Conservation (phyloP, 1,140 invertebrate genomes). For the Orius insidiosus region DNA sequence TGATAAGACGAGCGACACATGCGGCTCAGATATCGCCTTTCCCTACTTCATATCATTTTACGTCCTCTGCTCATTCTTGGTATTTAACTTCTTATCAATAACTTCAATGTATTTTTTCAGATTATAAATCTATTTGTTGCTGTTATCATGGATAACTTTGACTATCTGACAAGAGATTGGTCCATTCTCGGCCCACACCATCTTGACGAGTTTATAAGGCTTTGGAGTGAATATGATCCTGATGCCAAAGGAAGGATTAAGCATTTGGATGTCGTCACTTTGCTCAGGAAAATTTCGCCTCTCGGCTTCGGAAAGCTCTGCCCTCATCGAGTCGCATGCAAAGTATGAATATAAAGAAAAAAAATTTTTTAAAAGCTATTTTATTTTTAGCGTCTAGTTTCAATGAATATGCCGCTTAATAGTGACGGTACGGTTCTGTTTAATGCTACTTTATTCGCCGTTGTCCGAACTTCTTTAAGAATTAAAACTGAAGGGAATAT, state of each 20-base stretch:
- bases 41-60: constrained; percentile 99
- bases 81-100: no score
- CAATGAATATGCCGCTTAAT: constrained; percentile 99
- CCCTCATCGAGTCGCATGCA: constrained; percentile 97
- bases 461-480: constrained; percentile 89
- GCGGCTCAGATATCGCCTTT: constrained; percentile 89
- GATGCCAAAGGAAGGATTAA: constrained; percentile 98
- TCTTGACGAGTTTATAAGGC: constrained; percentile 93
- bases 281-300: constrained; percentile 95
- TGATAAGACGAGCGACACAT: constrained; percentile 32
- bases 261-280: constrained; percentile 95
- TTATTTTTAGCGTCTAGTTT: constrained; percentile 82
- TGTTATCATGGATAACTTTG: constrained; percentile 99
- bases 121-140: constrained; percentile 99
- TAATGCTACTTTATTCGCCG: constrained; percentile 96
- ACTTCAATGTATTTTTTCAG: constrained; percentile 41
- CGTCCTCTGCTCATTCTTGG: constrained; percentile 95
- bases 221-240: constrained; percentile 99
- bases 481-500: constrained; percentile 98
- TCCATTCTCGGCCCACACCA: constrained; percentile 98
- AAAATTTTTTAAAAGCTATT: no score
- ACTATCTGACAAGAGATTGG: constrained; percentile 98
- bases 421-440: constrained; percentile 98
- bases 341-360: constrained; percentile 35
- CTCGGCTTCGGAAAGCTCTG: constrained; percentile 99